Conservation (phyloP, 1,140 invertebrate genomes). For the Tetramorium simillimum region DNA sequence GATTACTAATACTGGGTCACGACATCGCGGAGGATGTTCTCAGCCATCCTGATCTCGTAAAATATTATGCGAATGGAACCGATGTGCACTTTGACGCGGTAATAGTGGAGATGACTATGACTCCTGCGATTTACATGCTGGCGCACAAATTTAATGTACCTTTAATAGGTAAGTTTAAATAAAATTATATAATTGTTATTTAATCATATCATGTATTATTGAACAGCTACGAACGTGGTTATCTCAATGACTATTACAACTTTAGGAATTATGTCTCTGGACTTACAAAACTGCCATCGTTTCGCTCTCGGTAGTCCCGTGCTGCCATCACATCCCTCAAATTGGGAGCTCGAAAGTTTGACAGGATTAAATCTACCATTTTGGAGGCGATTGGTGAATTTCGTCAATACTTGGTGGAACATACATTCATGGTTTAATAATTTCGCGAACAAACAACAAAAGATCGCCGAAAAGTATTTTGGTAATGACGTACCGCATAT, state of each 20-base stretch:
- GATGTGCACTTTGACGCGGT: constrained; percentile 72
- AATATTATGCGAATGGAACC: constrained; percentile 65
- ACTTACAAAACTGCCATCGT: background rate
- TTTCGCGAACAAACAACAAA: constrained; percentile 17
- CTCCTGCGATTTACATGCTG: constrained; percentile 53
- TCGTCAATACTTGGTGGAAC: background rate
- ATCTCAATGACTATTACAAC: background rate
- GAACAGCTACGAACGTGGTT: background rate
- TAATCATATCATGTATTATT: background rate
- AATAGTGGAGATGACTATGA: constrained; percentile 66
- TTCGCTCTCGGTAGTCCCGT: constrained; percentile 61
- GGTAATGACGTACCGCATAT: constrained; percentile 41
- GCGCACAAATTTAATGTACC: constrained; percentile 71
- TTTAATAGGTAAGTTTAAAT: constrained; percentile 69
- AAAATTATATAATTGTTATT: background rate
- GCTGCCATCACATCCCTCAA: constrained; percentile 68
- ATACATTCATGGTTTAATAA: constrained; percentile 36
- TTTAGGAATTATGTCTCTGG: constrained; percentile 62
- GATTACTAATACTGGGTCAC: background rate
- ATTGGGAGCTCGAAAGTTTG: constrained; percentile 60
- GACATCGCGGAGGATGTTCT: constrained; percentile 36
- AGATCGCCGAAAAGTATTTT: constrained; percentile 39
- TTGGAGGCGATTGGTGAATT: constrained; percentile 60
- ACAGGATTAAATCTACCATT: constrained; percentile 51
- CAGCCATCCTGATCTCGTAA: constrained; percentile 51